Conservation (phyloP, 2,113 vertebrate genomes). For the Gyps fulvus region DNA sequence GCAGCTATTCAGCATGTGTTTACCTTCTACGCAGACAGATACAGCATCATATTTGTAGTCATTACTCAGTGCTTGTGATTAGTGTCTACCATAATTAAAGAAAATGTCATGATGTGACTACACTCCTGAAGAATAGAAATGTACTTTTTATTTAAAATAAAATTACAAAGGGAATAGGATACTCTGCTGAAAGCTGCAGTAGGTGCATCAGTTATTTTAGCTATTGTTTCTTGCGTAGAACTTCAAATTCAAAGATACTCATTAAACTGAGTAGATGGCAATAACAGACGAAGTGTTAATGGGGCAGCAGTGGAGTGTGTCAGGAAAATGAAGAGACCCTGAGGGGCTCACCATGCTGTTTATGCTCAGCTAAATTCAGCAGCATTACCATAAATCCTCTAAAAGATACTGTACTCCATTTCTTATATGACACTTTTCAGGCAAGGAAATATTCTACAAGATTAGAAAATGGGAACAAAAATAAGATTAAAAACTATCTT, state of each 20-base stretch:
- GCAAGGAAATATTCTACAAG: background rate
- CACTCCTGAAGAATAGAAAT: background rate
- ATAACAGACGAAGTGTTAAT: conserved; percentile 81
- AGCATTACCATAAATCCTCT: conserved; percentile 67
- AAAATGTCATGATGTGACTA: background rate
- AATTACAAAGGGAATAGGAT: background rate
- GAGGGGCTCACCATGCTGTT: conserved; percentile 72
- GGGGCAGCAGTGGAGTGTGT: conserved; percentile 77
- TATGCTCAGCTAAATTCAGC: conserved; percentile 61
- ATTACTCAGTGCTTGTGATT: background rate
- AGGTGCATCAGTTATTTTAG: conserved; percentile 29
- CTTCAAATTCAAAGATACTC: conserved; percentile 74
- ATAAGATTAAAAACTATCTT: background rate
- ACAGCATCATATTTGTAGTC: background rate
- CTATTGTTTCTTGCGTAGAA: conserved; percentile 55
- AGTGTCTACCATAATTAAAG: background rate
- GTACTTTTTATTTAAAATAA: background rate
- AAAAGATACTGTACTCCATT: conserved; percentile 51
- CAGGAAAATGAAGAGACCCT: conserved; percentile 79
- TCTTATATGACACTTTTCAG: background rate
- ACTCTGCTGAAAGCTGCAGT: background rate
- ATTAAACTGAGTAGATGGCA: conserved; percentile 77
- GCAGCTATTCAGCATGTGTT: background rate
- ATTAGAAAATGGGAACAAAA: background rate
- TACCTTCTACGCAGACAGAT: background rate